Evolutionary conservation across 2,797 vertebrate genomes (phyloP).

Genomic region (Lagorchestes hirsutus): DNA sequence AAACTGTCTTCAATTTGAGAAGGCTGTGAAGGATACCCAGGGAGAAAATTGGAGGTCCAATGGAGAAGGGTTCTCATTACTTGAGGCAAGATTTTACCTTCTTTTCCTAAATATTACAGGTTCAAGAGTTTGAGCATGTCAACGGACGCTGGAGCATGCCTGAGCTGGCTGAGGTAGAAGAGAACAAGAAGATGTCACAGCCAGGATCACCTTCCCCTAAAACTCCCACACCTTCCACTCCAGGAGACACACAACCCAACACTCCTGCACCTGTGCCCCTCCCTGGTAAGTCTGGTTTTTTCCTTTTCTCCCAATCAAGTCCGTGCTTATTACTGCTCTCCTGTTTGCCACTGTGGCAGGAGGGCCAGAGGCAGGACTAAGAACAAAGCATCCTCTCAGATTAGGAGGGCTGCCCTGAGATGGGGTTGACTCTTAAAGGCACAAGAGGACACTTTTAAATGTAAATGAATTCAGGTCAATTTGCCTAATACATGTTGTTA

Average conservation of each 20-base stretch:
- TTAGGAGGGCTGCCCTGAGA: constrained; percentile 87
- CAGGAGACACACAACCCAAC: constrained; percentile 96
- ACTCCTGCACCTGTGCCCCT: constrained; percentile 91
- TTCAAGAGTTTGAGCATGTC: constrained; percentile 99
- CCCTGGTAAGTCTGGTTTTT: constrained; percentile 81
- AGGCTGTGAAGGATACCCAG: not conserved
- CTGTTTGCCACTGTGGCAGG: constrained; percentile 77
- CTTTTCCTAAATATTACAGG: constrained; percentile 83
- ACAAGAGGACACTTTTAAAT: constrained; percentile 85
- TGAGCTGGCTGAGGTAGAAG: constrained; percentile 94
- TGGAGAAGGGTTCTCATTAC: not conserved
- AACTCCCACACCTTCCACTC: constrained; percentile 94
- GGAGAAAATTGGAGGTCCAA: not conserved
- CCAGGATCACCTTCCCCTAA: constrained; percentile 91
- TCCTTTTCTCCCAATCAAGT: constrained; percentile 53
- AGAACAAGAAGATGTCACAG: constrained; percentile 95
- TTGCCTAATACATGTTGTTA: not conserved
- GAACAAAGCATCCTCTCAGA: constrained; percentile 83
- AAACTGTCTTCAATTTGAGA: not conserved
- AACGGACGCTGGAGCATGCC: constrained; percentile 99
- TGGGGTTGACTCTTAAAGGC: constrained; percentile 88
- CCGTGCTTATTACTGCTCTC: constrained; percentile 63
- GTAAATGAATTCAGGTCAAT: not conserved
- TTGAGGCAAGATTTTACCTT: constrained; percentile 15
- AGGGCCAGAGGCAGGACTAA: constrained; percentile 82